Base-by-base conservation (phyloP, 2,888 invertebrate species). In the Scelioninae gen. 1 region DNA sequence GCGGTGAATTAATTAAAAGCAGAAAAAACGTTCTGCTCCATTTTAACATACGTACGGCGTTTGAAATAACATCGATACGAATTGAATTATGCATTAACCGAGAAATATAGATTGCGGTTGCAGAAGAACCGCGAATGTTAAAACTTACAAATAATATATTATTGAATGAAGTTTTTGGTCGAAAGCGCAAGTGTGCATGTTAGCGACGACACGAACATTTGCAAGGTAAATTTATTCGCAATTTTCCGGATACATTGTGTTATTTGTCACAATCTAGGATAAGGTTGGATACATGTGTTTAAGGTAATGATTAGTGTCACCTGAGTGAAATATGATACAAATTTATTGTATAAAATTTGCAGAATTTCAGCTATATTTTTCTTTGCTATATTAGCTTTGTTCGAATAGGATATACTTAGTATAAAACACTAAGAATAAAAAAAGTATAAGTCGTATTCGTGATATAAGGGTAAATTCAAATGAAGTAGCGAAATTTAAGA, bases 81-180 rank as follows among this genome's bases (percentile, higher is more conserved):
- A 56, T 60, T 71, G 62, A 72, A 72, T 72, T 51, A 72, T 72
- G 60, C 72, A 72, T 60, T 40, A 58, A 53, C 49, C 40, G n/a
- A n/a, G 31, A 62, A 51, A 62, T 60, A 72, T 49, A 53, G 51
- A 60, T 62, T 56, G 56, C 34, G 68, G 68, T 51, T n/a, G 56
- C 49, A 0, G 16, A 72, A 60, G 43, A 60, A 72, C 34, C 38
- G 45, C 32, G 45, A 40, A 68, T 56, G 16, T 10, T 72, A 31
- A 51, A 62, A 72, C 51, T 53, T 43, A 62, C 51, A 53, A 71
- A 53, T 53, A 53, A 51, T 71, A 49, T 49, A 71, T 69, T 71
- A 71, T 49, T 49, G 49, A 58, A 71, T 49, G 23, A 45, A 58
- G 49, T 58, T 71, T 60, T 58, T 60, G 47, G 58, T 38, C 38